Evolutionary conservation across 2,113 vertebrate species (phyloP), one percentile per base, ranked within the genome.

Genomic region (Psittacula cyanocephala): DNA sequence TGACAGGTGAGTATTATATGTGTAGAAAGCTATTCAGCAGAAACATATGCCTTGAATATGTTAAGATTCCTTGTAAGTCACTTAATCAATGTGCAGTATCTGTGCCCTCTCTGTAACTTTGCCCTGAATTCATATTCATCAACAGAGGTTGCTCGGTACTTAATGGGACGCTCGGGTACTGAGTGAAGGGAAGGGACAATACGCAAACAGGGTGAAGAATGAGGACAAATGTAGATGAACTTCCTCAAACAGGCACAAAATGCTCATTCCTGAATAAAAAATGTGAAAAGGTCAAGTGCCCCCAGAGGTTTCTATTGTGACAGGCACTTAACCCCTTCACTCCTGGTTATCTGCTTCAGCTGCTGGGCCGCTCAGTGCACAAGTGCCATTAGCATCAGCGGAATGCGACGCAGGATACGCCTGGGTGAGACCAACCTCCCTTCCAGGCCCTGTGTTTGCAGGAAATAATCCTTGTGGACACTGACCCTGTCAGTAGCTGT

Each of bases 301-400:
- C 95, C 96, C 94, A 96, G 93, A 97, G 96, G 88, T 82, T 97
- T 97, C 95, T 96, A 96, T 97, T 97, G 97, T 97, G 96, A 95
- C 95, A 96, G 91, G 95, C 97, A 97, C 95, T 97, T 97, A 97
- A 97, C 97, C 96, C 96, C 91, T 95, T 97, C 94, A 82, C 95
- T 96, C 91, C 95, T 95, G 93, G 91, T 97, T 97, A 96, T 96
- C 96, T 96, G 95, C 95, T 95, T 97, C 92, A 95, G 91, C 96
- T 97, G 96, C 93, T 93, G 78, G 90, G 88, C 92, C 77, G 79
- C 91, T 94, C 49, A 16, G 80, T 95, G 91, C 85, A 93, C 86
- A 93, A 97, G 91, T 91, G 79, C 91, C 86, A 91, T 93, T 96
- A 93, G 80, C 91, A 91, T 95, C 78, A 50, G 65, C 76, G 91